Conservation (phyloP, 2,888 invertebrate species). For the Dugesia japonica region DNA sequence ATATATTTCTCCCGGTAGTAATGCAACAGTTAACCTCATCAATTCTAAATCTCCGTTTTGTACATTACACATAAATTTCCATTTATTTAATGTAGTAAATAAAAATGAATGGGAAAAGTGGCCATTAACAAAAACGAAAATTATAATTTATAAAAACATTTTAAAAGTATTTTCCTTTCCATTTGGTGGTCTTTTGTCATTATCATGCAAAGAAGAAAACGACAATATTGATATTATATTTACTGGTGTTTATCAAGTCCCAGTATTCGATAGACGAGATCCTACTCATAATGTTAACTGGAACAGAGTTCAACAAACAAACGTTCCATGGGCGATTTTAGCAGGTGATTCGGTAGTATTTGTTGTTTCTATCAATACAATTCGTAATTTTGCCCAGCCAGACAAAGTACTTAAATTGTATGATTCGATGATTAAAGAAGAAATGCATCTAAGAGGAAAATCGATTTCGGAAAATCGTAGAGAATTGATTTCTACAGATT, state of each 20-base stretch:
- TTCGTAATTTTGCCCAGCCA: not conserved
- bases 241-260: not conserved
- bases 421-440: not conserved
- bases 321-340: not conserved
- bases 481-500: conserved; percentile 30
- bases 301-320: not conserved
- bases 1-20: not conserved
- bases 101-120: not conserved
- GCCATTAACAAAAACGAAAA: not conserved
- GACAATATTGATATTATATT: not conserved
- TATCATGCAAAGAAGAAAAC: not conserved
- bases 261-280: not conserved
- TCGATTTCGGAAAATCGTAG: conserved; percentile 17
- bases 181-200: not conserved
- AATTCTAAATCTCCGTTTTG: not conserved
- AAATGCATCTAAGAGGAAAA: conserved; percentile 26
- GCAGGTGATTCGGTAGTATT: not conserved
- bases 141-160: not conserved
- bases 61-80: not conserved
- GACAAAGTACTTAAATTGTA: not conserved
- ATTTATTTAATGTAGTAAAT: conserved; percentile 1
- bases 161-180: not conserved
- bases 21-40: not conserved
- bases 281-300: not conserved
- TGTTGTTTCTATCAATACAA: not conserved